Base-by-base conservation (phyloP, 2,888 invertebrate genomes). In the Yponomeuta sedellus region DNA sequence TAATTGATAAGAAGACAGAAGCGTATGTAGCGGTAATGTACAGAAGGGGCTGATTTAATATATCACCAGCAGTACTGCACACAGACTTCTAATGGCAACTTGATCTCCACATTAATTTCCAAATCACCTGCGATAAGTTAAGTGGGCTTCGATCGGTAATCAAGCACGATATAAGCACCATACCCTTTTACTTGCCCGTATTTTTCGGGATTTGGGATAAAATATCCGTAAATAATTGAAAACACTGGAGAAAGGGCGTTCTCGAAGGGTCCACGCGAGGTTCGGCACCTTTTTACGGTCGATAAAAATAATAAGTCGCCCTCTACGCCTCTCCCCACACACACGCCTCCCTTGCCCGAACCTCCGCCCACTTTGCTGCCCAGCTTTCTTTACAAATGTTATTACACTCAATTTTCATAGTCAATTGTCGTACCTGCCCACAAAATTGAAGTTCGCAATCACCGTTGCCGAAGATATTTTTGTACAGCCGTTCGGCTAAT, bases 241-340 rank as follows among this genome's bases (percentile, higher is more conserved):
- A 82, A 79, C 85, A 82, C 81, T 80, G 80, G 77, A 80, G 78
- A 81, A 80, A 79, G 84, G 79, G 73, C 78, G 75, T 77, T 79
- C 76, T 77, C 80, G 77, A 85, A 85, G 83, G 85, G 85, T 84
- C 79, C 77, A 78, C 74, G 73, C 76, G 77, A 82, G 83, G 85
- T 83, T 83, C 85, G 77, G 83, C 81, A 85, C 87, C 87, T 87
- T 87, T 88, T 89, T 86, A 88, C 87, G 87, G 85, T 83, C 86
- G 84, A 88, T 88, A 88, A 88, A 88, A 87, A 87, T 86, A 87
- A 86, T 87, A 86, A 85, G 86, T 87, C 81, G 82, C 67, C 64
- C 70, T 56, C 66, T 64, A 58, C 61, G 61, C 57, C 57, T 68
- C 64, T 62, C 68, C 67, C 66, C 66, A 61, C 56, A 65, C 19